Base-by-base conservation (phyloP, 2,888 invertebrate genomes). In the Lordiphosa fenestrarum region DNA sequence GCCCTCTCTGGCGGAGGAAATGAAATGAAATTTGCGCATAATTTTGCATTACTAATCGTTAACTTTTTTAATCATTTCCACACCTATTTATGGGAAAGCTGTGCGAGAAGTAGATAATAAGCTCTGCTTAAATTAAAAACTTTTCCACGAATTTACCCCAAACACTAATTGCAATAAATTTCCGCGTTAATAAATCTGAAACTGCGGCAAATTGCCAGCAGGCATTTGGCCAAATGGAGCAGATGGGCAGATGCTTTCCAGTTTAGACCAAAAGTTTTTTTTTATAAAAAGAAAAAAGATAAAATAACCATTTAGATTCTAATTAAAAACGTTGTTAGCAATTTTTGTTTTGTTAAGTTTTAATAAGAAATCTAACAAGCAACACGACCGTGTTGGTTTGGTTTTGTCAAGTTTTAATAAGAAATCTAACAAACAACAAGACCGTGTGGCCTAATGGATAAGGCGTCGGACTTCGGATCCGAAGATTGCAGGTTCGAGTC, bases 51-150 rank as follows among this genome's bases (percentile, higher is more conserved):
- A 49, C 69, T 73, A 81, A 81, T 84, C 69, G 64, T 44, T 66
- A 84, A 84, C 69, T 78, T 78, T 73, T 77, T 81, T 84, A 81
- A 73, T 84, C 69, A 69, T 77, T 64, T 76, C 68, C 77, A 61
- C 83, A 73, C 71, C 77, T 84, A 62, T 42, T 63, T 56, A 1
- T 25, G 3, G 35, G 12, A 10, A 47, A 69, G 61, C 42, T 54
- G 48, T 67, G 81, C 51, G 13, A 33, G 33, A 41, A 38, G 62
- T 47, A 69, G 84, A 84, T 78, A 78, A 78, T 77, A 71, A 84
- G 77, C 82, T 73, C 62, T 66, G 78, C 65, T 65, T 77, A 81
- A 81, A 84, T 84, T 84, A 77, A 81, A 77, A 78, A 78, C 84
- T 78, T 78, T 78, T 69, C 55, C 58, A 72, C 60, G 65, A 68